Conservation (phyloP, 1,140 invertebrate species). For the Leptopilina clavipes region DNA sequence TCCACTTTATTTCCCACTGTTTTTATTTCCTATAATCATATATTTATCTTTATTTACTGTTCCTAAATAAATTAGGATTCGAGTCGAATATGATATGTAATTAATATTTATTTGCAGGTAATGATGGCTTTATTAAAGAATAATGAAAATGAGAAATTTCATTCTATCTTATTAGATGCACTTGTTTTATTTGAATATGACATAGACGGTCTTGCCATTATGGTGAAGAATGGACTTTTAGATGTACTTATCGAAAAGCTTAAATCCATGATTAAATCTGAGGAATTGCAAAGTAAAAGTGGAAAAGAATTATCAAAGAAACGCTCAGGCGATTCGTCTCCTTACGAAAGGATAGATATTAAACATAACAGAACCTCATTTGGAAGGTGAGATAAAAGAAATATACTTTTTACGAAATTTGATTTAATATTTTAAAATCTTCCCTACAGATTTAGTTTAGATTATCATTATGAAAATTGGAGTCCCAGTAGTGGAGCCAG, state of each 20-base stretch:
- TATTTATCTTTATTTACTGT: too few relatives aligned
- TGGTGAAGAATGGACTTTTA: conserved; percentile 66
- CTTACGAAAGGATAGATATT: conserved; percentile 42
- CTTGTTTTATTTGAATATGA: conserved; percentile 64
- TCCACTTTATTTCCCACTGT: too few relatives aligned
- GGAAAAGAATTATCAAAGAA: conserved; percentile 55
- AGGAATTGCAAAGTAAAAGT: conserved; percentile 44
- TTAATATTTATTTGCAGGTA: conserved; percentile 31
- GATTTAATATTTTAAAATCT: background rate
- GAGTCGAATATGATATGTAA: too few relatives aligned
- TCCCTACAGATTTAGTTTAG: conserved; percentile 62
- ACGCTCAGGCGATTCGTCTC: conserved; percentile 52
- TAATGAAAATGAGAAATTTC: conserved; percentile 55
- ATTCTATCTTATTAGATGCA: conserved; percentile 61
- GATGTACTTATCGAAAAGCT: conserved; percentile 62
- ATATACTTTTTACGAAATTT: too few relatives aligned
- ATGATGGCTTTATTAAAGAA: conserved; percentile 62
- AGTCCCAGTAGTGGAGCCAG: conserved; percentile 64
- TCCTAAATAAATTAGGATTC: too few relatives aligned
- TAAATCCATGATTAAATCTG: conserved; percentile 53
- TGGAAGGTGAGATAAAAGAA: conserved; percentile 49
- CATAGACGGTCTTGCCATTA: conserved; percentile 60
- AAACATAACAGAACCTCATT: conserved; percentile 56
- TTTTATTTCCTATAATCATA: too few relatives aligned
- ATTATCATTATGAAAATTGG: conserved; percentile 66